Evolutionary conservation across 2,888 invertebrate species (phyloP).

Genomic region (Colostygia pectinataria): DNA sequence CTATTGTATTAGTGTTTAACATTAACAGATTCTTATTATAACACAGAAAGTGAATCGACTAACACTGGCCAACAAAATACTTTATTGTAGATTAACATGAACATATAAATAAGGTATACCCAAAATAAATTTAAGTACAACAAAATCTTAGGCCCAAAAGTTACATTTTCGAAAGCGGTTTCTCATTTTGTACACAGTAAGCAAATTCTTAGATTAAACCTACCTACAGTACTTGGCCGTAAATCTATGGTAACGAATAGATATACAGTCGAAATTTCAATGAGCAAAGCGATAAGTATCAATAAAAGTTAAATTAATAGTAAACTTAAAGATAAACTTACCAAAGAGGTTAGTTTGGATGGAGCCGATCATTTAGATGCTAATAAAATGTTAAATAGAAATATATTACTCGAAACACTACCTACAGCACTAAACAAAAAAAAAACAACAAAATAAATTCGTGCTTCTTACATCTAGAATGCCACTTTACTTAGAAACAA

Average conservation of each 20-base stretch:
- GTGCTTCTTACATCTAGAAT: conserved; percentile 77
- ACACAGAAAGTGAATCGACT: conserved; percentile 55
- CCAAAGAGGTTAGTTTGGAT: conserved; percentile 55
- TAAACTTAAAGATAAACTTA: conserved; percentile 40
- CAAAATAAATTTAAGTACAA: conserved; percentile 43
- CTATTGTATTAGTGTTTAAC: conserved; percentile 61
- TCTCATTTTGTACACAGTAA: conserved; percentile 69
- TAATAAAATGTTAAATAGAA: conserved; percentile 59
- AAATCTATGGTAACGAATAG: conserved; percentile 79
- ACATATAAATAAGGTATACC: conserved; percentile 50
- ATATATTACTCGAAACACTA: conserved; percentile 73
- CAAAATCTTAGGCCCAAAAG: conserved; percentile 58
- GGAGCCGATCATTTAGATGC: conserved; percentile 59
- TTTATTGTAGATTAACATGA: conserved; percentile 47
- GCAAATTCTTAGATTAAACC: conserved; percentile 64
- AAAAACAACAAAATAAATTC: conserved; percentile 81
- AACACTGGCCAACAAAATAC: conserved; percentile 65
- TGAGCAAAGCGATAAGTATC: conserved; percentile 62
- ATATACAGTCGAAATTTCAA: conserved; percentile 60
- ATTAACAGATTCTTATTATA: conserved; percentile 60
- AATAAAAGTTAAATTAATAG: conserved; percentile 38
- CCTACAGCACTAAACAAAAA: conserved; percentile 67
- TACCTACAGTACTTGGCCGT: conserved; percentile 78
- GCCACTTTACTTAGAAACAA: conserved; percentile 50
- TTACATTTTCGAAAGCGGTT: conserved; percentile 51